Conservation (phyloP, 2,888 invertebrate species). For the Aphelenchoides bicaudatus region DNA sequence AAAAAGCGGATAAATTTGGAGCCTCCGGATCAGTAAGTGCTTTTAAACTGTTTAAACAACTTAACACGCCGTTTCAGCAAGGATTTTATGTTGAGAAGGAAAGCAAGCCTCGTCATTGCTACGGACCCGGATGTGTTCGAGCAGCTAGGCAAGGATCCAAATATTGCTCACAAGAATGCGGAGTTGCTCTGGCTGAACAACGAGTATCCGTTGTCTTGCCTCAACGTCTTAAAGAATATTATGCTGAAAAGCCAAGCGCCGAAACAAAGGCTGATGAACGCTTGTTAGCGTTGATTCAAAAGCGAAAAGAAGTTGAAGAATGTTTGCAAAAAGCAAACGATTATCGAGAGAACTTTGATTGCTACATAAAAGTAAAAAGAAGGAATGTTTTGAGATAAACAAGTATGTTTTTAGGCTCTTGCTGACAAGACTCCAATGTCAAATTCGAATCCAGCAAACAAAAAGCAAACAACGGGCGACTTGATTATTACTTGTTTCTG, state of each 20-base stretch:
- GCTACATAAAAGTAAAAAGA: constrained; percentile 3
- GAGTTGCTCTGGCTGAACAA: constrained; percentile 33
- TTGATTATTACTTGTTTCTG: not conserved
- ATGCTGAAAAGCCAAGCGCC: constrained; percentile 13
- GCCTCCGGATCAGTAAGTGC: too few relatives aligned
- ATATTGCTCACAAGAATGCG: constrained; percentile 44
- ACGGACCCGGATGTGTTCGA: constrained; percentile 80
- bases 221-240: constrained; percentile 27
- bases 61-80: too few relatives aligned
- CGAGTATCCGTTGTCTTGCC: constrained; percentile 30
- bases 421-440: not conserved
- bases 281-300: constrained; percentile 2
- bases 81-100: too few relatives aligned
- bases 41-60: too few relatives aligned
- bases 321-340: not conserved
- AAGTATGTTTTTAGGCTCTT: not conserved
- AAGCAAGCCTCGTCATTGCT: constrained; percentile 74
- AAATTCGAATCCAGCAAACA: not conserved
- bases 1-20: too few relatives aligned
- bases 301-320: constrained; percentile 8
- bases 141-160: constrained; percentile 67
- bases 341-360: constrained; percentile 13
- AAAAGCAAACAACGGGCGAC: not conserved
- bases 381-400: not conserved
- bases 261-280: constrained; percentile 3